phyloP scores from a whole-genome alignment of 1,140 invertebrate species.

The Saxidomus purpurata region DNA sequence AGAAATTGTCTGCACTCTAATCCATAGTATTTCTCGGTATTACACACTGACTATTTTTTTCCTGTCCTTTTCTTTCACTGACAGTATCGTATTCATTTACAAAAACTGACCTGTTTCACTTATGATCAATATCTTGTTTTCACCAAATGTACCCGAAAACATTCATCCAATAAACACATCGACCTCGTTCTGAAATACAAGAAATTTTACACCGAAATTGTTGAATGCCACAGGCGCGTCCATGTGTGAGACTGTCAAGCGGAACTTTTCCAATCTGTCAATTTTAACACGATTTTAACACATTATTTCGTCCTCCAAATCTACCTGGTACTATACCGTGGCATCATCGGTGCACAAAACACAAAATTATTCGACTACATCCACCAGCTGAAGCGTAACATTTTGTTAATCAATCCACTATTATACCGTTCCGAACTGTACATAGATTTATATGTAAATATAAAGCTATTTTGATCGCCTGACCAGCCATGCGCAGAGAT shows the following conservation, averaged over 20 bases:
- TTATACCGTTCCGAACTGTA: neutral
- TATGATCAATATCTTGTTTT: slow-evolving; percentile 7
- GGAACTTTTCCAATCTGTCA: slow-evolving; percentile 25
- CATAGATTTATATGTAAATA: slow-evolving; percentile 39
- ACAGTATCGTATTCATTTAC: neutral
- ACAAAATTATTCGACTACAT: slow-evolving; percentile 28
- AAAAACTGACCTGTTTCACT: neutral
- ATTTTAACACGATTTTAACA: neutral
- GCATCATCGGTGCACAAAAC: slow-evolving; percentile 4
- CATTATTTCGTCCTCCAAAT: neutral
- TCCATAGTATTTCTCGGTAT: no score
- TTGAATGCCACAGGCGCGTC: neutral
- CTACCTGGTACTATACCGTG: neutral
- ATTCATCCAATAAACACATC: neutral
- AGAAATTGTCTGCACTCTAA: no score
- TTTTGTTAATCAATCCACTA: neutral
- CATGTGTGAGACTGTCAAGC: neutral
- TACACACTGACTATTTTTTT: no score
- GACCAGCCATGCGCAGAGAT: slow-evolving; percentile 34
- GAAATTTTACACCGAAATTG: slow-evolving; percentile 31
- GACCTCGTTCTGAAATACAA: neutral
- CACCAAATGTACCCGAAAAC: slow-evolving; percentile 3
- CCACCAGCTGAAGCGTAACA: slow-evolving; percentile 20
- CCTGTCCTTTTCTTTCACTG: no score
- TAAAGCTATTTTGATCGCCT: slow-evolving; percentile 16